phyloP scores from a whole-genome alignment of 2,113 vertebrate genomes.

The Lucifuga dentata region DNA sequence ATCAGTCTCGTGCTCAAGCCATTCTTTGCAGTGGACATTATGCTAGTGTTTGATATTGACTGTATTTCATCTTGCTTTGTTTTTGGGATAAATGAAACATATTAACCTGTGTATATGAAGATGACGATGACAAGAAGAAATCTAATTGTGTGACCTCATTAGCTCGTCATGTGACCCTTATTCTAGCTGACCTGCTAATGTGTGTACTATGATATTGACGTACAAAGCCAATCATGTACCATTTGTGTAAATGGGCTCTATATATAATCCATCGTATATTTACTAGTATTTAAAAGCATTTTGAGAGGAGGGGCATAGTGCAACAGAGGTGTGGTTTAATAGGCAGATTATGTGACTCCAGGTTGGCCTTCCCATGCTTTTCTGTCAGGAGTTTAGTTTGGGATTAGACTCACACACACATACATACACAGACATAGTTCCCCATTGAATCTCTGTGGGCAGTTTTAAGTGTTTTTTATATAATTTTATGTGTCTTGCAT shows the following conservation, averaged over 20 bases:
- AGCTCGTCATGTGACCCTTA: slow-evolving; percentile 64
- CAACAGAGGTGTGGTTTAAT: slow-evolving; percentile 41
- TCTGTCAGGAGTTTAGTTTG: slow-evolving; percentile 37
- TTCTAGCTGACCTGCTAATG: slow-evolving; percentile 64
- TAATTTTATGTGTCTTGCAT: slow-evolving; percentile 83
- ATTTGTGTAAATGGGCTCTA: slow-evolving; percentile 72
- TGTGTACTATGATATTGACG: slow-evolving; percentile 74
- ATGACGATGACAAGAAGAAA: slow-evolving; percentile 52
- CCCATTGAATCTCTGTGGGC: slow-evolving; percentile 67
- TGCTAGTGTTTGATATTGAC: slow-evolving; percentile 70
- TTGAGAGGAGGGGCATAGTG: slow-evolving; percentile 25
- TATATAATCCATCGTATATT: slow-evolving; percentile 77
- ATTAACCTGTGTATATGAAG: slow-evolving; percentile 77
- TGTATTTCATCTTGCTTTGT: slow-evolving; percentile 56
- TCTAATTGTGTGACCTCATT: slow-evolving; percentile 65
- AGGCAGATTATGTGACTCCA: slow-evolving; percentile 36
- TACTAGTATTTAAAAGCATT: slow-evolving; percentile 67
- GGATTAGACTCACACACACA: slow-evolving; percentile 30
- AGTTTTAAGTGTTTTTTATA: slow-evolving; percentile 67
- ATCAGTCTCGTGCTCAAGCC: slow-evolving; percentile 43
- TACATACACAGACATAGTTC: slow-evolving; percentile 36
- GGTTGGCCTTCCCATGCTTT: slow-evolving; percentile 50
- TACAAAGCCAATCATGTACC: slow-evolving; percentile 72
- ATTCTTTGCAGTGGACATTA: slow-evolving; percentile 73
- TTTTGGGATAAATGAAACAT: slow-evolving; percentile 55